phyloP scores from a whole-genome alignment of 1,140 invertebrate genomes.

The Drosophila auraria region DNA sequence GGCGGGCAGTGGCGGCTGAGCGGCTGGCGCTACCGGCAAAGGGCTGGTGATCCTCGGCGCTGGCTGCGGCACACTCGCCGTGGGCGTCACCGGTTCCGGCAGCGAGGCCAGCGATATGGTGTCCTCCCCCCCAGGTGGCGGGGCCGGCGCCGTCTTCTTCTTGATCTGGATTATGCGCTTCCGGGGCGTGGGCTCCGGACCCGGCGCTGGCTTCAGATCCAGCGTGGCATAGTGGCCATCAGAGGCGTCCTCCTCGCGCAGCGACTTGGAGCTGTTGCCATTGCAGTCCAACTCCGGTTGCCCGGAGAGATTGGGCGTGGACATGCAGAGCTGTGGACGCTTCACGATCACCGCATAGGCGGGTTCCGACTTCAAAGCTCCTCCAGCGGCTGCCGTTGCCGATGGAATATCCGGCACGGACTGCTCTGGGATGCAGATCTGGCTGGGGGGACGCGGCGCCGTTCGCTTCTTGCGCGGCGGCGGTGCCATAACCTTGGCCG shows the following conservation, averaged over 20 bases:
- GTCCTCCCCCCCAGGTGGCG: constrained; percentile 62
- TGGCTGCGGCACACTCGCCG: constrained; percentile 53
- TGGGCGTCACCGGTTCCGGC: constrained; percentile 33
- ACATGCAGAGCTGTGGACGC: constrained; percentile 76
- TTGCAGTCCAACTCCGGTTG: constrained; percentile 52
- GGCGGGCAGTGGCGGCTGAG: constrained; percentile 27
- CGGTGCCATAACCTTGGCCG: constrained; percentile 56
- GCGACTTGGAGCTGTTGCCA: constrained; percentile 48
- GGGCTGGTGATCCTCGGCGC: constrained; percentile 70
- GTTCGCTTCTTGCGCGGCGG: constrained; percentile 81
- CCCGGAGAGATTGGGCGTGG: constrained; percentile 75
- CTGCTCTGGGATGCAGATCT: constrained; percentile 75
- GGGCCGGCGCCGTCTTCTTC: constrained; percentile 79
- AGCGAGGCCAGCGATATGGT: constrained; percentile 62
- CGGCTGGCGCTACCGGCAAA: background rate
- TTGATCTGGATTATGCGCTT: constrained; percentile 70
- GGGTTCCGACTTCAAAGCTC: constrained; percentile 36
- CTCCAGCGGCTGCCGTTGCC: background rate
- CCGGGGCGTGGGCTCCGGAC: constrained; percentile 76
- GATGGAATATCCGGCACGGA: constrained; percentile 52
- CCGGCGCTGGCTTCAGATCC: constrained; percentile 46
- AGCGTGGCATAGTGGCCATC: constrained; percentile 66
- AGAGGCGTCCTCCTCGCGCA: constrained; percentile 32
- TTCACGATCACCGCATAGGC: constrained; percentile 68
- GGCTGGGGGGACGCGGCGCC: constrained; percentile 81